A percentile compares a stretch with the other conserved stretches of the same genome.
phyloP scores from a whole-genome alignment of 2,888 invertebrate species.

The Trilocha varians region DNA sequence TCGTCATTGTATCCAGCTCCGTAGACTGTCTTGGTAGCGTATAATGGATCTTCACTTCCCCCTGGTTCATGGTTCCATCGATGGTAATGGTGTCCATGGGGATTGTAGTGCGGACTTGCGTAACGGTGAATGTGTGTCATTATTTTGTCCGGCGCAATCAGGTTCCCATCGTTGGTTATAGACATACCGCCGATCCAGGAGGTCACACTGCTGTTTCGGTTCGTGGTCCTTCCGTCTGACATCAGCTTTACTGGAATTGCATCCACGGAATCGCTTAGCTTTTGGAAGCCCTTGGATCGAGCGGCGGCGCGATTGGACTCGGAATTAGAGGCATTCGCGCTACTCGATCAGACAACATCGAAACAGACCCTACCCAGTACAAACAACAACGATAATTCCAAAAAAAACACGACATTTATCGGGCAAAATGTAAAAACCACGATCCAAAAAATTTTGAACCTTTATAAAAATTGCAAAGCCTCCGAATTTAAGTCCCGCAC shows the following conservation, averaged over 20 bases:
- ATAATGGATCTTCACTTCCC: constrained; percentile 64
- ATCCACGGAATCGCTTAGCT: constrained; percentile 69
- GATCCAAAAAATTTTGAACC: constrained; percentile 14
- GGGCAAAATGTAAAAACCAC: constrained; percentile 41
- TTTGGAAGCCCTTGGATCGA: constrained; percentile 49
- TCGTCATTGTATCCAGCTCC: constrained; percentile 69
- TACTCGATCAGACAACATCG: constrained; percentile 42
- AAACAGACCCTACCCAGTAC: constrained; percentile 37
- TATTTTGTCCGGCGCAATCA: constrained; percentile 68
- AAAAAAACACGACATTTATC: constrained; percentile 60
- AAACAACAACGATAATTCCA: constrained; percentile 50
- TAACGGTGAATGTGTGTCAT: constrained; percentile 67
- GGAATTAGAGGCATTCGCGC: constrained; percentile 53
- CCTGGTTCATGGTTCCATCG: constrained; percentile 70
- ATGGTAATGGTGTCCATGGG: constrained; percentile 64
- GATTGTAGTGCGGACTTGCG: constrained; percentile 68
- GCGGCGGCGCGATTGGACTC: constrained; percentile 57
- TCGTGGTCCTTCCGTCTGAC: constrained; percentile 61
- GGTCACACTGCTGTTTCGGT: constrained; percentile 57
- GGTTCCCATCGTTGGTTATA: constrained; percentile 67
- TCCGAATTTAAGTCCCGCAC: constrained; percentile 51
- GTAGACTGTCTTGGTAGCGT: constrained; percentile 73
- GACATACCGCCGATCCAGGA: constrained; percentile 72
- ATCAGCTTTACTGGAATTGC: constrained; percentile 72
- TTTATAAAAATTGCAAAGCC: constrained; percentile 50